These are phyloP conservation scores for Cheumatopsyche charites DNA, from an alignment of 1,140 invertebrate species.

Conservation along the genomic window DNA sequence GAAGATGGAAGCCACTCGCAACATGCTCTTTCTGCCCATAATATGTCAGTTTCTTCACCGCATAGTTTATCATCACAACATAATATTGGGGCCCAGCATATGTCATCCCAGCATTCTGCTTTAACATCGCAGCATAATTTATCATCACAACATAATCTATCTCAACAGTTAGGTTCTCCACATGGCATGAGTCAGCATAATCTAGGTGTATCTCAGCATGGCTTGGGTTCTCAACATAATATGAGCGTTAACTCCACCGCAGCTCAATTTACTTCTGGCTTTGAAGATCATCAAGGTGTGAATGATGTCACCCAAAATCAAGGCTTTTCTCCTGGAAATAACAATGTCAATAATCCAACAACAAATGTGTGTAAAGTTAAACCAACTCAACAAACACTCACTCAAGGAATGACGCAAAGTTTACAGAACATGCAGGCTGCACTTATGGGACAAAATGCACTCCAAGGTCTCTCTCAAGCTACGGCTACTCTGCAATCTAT, in stretches of 20 bases:
- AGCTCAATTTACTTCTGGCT: constrained; percentile 40
- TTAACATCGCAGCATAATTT: constrained; percentile 52
- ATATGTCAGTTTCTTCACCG: constrained; percentile 54
- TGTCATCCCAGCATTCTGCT: constrained; percentile 43
- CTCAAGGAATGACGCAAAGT: constrained; percentile 38
- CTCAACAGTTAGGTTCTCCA: constrained; percentile 43
- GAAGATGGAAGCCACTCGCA: constrained; percentile 60
- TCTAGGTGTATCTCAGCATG: constrained; percentile 42
- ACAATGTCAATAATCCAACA: constrained; percentile 52
- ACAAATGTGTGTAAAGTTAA: constrained; percentile 62
- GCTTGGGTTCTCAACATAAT: constrained; percentile 39
- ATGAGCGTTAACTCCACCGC: constrained; percentile 40
- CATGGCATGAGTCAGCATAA: constrained; percentile 41
- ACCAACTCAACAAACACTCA: constrained; percentile 56
- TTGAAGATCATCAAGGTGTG: constrained; percentile 44
- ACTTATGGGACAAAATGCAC: constrained; percentile 40
- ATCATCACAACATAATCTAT: constrained; percentile 44
- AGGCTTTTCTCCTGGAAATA: constrained; percentile 52
- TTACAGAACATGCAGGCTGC: constrained; percentile 49
- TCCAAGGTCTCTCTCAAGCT: constrained; percentile 40
- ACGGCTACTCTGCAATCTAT: constrained; percentile 43
- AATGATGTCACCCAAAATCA: constrained; percentile 46
- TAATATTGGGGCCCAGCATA: constrained; percentile 52
- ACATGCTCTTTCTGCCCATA: constrained; percentile 53
- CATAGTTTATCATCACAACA: constrained; percentile 44